Evolutionary conservation across 2,113 vertebrate genomes (phyloP), one percentile per base, ranked within the genome.

Genomic region (Aptenodytes forsteri): DNA sequence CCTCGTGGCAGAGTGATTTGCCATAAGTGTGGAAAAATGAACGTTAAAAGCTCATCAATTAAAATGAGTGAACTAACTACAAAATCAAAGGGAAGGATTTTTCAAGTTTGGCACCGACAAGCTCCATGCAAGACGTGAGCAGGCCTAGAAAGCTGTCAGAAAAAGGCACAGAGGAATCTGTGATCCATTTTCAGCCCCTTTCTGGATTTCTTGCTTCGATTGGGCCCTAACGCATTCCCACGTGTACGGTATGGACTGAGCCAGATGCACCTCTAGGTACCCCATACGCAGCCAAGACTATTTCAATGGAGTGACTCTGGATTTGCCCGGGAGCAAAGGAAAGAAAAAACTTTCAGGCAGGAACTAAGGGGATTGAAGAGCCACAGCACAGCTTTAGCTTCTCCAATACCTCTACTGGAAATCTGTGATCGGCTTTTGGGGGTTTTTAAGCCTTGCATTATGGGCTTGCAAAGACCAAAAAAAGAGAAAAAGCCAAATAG

Each of bases 211-310:
- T 67, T 27, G 7, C 62, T 84, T 13, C 4, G 0, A 38, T 70
- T 23, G 69, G 29, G 16, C 30, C 38, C 67, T 44, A 32, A 49
- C 29, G 10, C 2, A 0, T 36, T 49, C 58, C 38, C 20, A 61
- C 1, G 7, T 11, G 19, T 40, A 8, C 0, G 1, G 7, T 13
- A 9, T 0, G 6, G 62, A 12, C n/a, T 5, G 71, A 86, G 58
- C 19, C 71, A 59, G 70, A 3, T 18, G 29, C 40, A 20, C 5
- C 67, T 40, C 47, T 7, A 9, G 16, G 54, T 8, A 27, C 34
- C 44, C 58, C n/a, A 2, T 11, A 2, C 1, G 23, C 6, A 32
- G 36, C n/a, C 36, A 9, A 25, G 46, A 11, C 11, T 13, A 1
- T 2, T 66, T 58, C 75, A 23, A 0, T 0, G 6, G 38, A n/a